A percentile compares a stretch with the other conserved stretches of the same genome.
phyloP scores from a whole-genome alignment of 2,888 invertebrate genomes.

The Carabus problematicus region DNA sequence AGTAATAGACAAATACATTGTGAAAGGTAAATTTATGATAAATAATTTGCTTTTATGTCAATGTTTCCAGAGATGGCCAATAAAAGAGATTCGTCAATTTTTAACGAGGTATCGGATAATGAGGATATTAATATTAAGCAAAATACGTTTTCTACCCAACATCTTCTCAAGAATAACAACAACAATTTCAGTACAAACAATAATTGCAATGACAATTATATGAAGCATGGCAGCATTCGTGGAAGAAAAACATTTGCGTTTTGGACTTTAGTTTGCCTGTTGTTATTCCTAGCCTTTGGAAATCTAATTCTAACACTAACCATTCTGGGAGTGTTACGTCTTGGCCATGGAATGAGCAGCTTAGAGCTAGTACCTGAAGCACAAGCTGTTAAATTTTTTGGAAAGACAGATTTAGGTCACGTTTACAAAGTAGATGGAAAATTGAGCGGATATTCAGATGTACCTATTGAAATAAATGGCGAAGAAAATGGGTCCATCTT shows the following conservation, averaged over 20 bases:
- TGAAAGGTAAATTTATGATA: conserved; percentile 21
- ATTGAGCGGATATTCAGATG: conserved; percentile 66
- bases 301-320: conserved; percentile 82
- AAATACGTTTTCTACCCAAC: conserved; percentile 33
- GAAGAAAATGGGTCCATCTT: conserved; percentile 57
- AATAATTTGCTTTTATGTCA: background rate
- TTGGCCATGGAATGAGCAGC: conserved; percentile 85
- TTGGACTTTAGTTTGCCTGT: conserved; percentile 77
- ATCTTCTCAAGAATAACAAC: conserved; percentile 49
- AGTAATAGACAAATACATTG: background rate
- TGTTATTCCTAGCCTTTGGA: conserved; percentile 77
- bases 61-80: conserved; percentile 6
- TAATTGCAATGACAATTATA: conserved; percentile 54
- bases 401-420: conserved; percentile 77
- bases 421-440: conserved; percentile 77
- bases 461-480: conserved; percentile 62
- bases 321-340: conserved; percentile 78
- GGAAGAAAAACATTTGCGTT: conserved; percentile 74
- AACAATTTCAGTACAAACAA: conserved; percentile 56
- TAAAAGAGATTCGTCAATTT: conserved; percentile 52
- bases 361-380: conserved; percentile 81
- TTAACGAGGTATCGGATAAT: conserved; percentile 54
- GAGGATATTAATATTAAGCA: conserved; percentile 50
- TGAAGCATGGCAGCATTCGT: conserved; percentile 55
- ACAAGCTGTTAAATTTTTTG: conserved; percentile 79